Conservation (phyloP, 2,797 vertebrate genomes). For the Oceanodroma leucorhoa region DNA sequence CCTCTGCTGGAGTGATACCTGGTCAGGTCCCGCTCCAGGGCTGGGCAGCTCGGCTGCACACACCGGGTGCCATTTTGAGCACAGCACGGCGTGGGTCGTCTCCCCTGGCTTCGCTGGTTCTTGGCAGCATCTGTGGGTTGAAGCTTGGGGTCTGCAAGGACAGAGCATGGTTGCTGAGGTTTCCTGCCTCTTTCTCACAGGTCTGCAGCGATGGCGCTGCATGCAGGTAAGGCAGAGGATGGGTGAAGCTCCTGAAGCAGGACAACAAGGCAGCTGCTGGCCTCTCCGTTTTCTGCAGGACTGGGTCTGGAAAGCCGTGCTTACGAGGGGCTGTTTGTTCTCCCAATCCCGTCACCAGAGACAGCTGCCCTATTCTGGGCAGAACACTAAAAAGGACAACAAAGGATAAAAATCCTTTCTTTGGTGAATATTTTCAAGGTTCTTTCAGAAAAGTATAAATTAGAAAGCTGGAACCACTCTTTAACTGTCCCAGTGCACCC, state of each 20-base stretch:
- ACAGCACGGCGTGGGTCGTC: accelerated
- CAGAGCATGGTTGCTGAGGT: background rate
- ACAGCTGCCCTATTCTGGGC: background rate
- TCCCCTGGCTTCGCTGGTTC: background rate
- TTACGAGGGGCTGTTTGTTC: background rate
- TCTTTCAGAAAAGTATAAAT: background rate
- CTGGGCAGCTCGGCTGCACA: background rate
- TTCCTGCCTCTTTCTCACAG: background rate
- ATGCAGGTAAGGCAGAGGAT: background rate
- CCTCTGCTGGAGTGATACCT: background rate
- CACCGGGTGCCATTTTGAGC: accelerated
- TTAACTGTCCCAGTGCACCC: background rate
- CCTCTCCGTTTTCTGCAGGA: background rate
- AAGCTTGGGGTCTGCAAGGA: background rate
- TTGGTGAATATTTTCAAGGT: background rate
- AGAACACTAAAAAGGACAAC: background rate
- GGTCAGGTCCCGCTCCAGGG: background rate
- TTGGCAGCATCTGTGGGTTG: background rate
- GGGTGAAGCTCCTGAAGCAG: background rate
- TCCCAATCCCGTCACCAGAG: background rate
- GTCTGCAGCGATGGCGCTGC: background rate
- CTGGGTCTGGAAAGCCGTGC: background rate
- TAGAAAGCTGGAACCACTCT: background rate
- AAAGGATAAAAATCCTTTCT: background rate
- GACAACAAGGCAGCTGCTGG: background rate